Base-by-base conservation (phyloP, 2,113 vertebrate genomes). In the Stegostoma tigrinum region DNA sequence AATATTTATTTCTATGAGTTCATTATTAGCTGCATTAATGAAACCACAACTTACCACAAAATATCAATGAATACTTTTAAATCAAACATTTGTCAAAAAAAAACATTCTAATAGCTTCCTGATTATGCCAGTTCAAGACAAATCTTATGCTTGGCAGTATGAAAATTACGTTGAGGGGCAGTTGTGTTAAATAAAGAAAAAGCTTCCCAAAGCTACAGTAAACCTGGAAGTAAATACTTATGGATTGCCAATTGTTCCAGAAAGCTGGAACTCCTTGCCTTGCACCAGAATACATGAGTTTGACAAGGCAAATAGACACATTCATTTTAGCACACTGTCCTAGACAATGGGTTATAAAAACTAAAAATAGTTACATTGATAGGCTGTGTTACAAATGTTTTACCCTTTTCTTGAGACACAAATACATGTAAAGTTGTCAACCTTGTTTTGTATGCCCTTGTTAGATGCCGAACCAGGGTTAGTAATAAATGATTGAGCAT, bases 401-500 rank as follows among this genome's bases (percentile, higher is more conserved):
- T 91, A 61, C 64, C 12, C 6, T 91, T n/a, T 55, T 64, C 87
- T n/a, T n/a, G 55, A 91, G 87, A 91, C 87, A 64, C 87, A 64
- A 91, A 55, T 91, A 30, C 30, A 30, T n/a, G 55, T 64, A 64
- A 91, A 91, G 87, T 91, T 61, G 61, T 64, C 55, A 91, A 64
- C 30, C 87, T 91, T n/a, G 87, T 64, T 91, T 55, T n/a, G 55
- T 91, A 14, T 91, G 89, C 67, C 89, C 89, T 93, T 67, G 89
- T 93, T 67, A 93, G n/a, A 93, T 38, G 61, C 89, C 67, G 61
- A 66, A 66, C 89, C 89, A 38, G n/a, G 21, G 89, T 6, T 38
- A 34, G 34, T 93, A 64, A 93, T 38, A 66, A 66, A 93, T 93
- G n/a, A 93, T n/a, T 38, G 38, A 38, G 34, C 61, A 67, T 19